Evolutionary conservation across 2,113 vertebrate species (phyloP).

Genomic region (Trinectes maculatus): DNA sequence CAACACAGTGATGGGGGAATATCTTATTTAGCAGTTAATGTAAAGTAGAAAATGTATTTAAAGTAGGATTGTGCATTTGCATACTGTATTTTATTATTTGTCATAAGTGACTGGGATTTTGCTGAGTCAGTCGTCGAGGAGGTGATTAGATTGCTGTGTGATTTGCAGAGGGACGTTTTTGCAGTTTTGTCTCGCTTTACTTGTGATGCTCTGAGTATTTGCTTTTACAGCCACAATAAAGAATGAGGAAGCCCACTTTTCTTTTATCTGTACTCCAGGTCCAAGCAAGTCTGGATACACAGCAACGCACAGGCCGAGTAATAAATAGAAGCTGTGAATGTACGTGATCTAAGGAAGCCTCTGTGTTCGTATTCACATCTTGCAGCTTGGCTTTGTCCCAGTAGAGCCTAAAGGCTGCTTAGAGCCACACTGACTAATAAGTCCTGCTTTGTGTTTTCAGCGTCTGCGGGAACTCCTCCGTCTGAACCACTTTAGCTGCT

Average conservation of each 20-base stretch:
- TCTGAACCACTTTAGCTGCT: conserved; percentile 39
- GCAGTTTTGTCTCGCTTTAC: background rate
- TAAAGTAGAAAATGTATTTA: no score
- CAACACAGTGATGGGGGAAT: no score
- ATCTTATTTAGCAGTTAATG: no score
- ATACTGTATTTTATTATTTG: no score
- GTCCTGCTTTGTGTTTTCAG: conserved; percentile 1
- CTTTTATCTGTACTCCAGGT: background rate
- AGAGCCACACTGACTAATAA: background rate
- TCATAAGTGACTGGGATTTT: no score
- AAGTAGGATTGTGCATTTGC: no score
- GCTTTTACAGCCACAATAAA: conserved; percentile 14
- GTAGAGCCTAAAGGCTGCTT: background rate
- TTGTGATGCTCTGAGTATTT: background rate
- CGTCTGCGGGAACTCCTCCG: conserved; percentile 9
- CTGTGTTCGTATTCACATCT: background rate
- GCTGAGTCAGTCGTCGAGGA: no score
- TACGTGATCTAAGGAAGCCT: background rate
- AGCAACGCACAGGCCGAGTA: background rate
- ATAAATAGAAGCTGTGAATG: background rate
- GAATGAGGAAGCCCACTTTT: background rate
- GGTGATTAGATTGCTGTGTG: no score
- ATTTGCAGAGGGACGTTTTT: no score
- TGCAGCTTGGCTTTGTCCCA: background rate
- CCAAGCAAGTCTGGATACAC: background rate